Evolutionary conservation across 2,797 vertebrate species (phyloP).

Genomic region (Tachyglossus aculeatus): DNA sequence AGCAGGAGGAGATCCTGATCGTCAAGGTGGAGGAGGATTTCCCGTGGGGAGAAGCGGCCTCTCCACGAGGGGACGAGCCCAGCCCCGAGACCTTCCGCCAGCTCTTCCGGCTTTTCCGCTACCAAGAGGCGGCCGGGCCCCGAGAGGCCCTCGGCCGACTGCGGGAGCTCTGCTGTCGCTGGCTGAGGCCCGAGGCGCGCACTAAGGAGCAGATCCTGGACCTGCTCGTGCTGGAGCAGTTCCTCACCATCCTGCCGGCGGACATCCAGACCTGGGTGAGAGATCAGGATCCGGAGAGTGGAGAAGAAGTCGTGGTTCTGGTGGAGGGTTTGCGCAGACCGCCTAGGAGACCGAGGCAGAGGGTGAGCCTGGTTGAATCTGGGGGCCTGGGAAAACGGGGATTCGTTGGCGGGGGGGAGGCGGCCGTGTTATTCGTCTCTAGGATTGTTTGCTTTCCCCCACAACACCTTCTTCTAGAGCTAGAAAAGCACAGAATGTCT

Average conservation of each 20-base stretch:
- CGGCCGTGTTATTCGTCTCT: no score
- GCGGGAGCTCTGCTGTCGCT: conserved; percentile 30
- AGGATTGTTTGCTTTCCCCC: no score
- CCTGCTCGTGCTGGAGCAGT: conserved; percentile 44
- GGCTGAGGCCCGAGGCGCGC: conserved; percentile 18
- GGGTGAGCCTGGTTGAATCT: no score
- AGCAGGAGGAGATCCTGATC: conserved; percentile 23
- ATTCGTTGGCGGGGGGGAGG: no score
- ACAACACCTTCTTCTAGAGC: no score
- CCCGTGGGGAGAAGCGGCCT: conserved; percentile 10
- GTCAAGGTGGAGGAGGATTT: conserved; percentile 32
- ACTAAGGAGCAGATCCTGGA: conserved; percentile 43
- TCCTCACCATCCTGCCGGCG: not conserved
- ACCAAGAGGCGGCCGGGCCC: conserved; percentile 1
- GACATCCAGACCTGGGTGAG: conserved; percentile 29
- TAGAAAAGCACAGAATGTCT: no score
- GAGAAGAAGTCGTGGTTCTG: conserved; percentile 39
- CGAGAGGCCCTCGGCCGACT: conserved; percentile 27
- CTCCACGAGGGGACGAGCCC: not conserved
- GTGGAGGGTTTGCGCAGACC: conserved; percentile 37
- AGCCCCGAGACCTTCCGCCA: conserved; percentile 33
- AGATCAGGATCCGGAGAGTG: conserved; percentile 20
- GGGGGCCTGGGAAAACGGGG: no score
- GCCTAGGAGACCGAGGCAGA: conserved; percentile 24
- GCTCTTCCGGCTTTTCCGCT: conserved; percentile 41